A percentile compares a stretch with the other conserved stretches of the same genome.
phyloP scores from a whole-genome alignment of 2,113 vertebrate species.

The Sinocyclocheilus anshuiensis region DNA sequence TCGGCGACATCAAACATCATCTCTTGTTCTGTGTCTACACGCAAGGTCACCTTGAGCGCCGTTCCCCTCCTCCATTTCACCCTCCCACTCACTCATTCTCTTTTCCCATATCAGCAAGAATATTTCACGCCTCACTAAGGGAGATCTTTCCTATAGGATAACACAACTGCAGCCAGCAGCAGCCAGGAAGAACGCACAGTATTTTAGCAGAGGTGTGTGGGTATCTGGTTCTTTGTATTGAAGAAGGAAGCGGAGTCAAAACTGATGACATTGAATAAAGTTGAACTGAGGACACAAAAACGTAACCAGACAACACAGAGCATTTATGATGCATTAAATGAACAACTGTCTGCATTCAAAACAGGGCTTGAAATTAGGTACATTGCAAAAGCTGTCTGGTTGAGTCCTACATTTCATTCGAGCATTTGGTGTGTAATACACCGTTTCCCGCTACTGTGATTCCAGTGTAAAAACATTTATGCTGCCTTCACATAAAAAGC shows the following conservation, averaged over 20 bases:
- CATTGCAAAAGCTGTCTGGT: neutral
- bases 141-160: conserved; percentile 34
- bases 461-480: neutral
- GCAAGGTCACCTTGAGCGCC: conserved; percentile 61
- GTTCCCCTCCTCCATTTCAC: conserved; percentile 34
- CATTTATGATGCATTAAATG: conserved; percentile 1
- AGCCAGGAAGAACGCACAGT: conserved; percentile 28
- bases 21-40: conserved; percentile 42
- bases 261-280: neutral
- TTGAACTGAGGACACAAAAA: conserved; percentile 8
- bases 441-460: neutral
- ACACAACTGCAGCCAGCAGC: conserved; percentile 34
- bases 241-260: neutral
- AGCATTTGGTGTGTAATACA: no score
- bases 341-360: neutral
- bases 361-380: neutral
- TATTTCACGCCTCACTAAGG: conserved; percentile 44
- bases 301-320: neutral
- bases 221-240: neutral
- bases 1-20: conserved; percentile 35
- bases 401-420: no score
- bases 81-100: conserved; percentile 23
- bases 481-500: neutral
- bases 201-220: conserved; percentile 19
- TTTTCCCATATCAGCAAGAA: conserved; percentile 51